phyloP scores from a whole-genome alignment of 2,888 invertebrate genomes.

The Fabriciana adippe region DNA sequence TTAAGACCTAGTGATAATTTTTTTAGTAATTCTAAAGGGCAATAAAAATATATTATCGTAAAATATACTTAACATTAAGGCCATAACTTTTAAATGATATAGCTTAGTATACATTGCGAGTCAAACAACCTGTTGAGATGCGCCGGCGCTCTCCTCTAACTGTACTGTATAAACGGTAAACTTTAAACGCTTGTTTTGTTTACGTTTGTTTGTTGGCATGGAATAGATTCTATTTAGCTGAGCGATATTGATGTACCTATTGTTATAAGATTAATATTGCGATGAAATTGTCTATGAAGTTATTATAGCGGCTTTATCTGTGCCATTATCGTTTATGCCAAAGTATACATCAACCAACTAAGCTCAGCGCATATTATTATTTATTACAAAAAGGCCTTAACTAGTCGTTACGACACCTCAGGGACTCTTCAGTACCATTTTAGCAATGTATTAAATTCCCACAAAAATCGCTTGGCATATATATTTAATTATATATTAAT shows the following conservation, averaged over 20 bases:
- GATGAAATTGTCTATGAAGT: too few species aligned
- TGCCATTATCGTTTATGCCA: too few species aligned
- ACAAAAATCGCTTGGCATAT: too few species aligned
- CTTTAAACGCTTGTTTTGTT: conserved; percentile 43
- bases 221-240: not conserved
- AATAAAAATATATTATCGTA: conserved; percentile 5
- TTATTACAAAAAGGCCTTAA: too few species aligned
- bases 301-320: too few species aligned
- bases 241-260: not conserved
- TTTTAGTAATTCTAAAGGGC: not conserved
- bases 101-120: conserved; percentile 43
- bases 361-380: too few species aligned
- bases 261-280: not conserved
- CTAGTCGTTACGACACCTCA: too few species aligned
- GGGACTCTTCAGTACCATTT: too few species aligned
- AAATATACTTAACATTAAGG: not conserved
- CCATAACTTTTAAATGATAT: conserved; percentile 16
- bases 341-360: too few species aligned
- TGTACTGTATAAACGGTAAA: conserved; percentile 50
- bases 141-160: conserved; percentile 49
- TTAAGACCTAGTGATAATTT: too few species aligned
- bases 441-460: too few species aligned
- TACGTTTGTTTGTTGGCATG: conserved; percentile 41
- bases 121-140: conserved; percentile 50
- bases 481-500: too few species aligned